phyloP scores from a whole-genome alignment of 2,797 vertebrate genomes.

The Neosilurus hyrtlii region DNA sequence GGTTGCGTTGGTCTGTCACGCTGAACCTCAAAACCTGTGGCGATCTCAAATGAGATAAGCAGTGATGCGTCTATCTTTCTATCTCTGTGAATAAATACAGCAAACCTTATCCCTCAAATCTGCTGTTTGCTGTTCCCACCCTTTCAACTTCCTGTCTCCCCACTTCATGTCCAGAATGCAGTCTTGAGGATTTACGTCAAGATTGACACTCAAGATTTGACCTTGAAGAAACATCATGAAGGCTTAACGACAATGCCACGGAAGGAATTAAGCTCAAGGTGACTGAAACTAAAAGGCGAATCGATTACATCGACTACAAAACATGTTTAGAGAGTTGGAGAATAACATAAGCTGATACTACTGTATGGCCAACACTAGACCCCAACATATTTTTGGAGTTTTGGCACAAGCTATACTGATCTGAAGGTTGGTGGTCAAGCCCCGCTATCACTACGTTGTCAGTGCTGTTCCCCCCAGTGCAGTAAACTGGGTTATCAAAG shows the following conservation, averaged over 20 bases:
- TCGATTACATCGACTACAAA: no score
- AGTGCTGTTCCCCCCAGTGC: no score
- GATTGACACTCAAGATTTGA: not conserved
- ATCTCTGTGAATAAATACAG: not conserved
- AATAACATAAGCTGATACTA: not conserved
- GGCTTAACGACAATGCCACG: not conserved
- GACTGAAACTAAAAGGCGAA: not conserved
- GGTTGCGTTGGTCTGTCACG: not conserved
- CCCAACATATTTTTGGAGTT: not conserved
- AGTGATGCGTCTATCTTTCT: no score
- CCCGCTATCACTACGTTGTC: no score
- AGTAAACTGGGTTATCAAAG: no score
- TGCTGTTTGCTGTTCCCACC: slow-evolving; percentile 5
- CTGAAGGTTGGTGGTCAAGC: no score
- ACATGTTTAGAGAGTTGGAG: no score
- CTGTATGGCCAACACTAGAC: no score
- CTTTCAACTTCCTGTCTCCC: not conserved
- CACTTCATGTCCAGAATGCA: not conserved
- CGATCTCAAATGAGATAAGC: not conserved
- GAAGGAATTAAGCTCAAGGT: not conserved
- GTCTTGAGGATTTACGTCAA: not conserved
- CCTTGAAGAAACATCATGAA: not conserved
- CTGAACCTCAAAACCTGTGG: not conserved
- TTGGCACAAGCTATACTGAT: not conserved
- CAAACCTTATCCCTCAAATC: not conserved